These are phyloP conservation scores for human DNA, from an alignment of 2,113 vertebrate genomes.

Conservation along the genomic window DNA sequence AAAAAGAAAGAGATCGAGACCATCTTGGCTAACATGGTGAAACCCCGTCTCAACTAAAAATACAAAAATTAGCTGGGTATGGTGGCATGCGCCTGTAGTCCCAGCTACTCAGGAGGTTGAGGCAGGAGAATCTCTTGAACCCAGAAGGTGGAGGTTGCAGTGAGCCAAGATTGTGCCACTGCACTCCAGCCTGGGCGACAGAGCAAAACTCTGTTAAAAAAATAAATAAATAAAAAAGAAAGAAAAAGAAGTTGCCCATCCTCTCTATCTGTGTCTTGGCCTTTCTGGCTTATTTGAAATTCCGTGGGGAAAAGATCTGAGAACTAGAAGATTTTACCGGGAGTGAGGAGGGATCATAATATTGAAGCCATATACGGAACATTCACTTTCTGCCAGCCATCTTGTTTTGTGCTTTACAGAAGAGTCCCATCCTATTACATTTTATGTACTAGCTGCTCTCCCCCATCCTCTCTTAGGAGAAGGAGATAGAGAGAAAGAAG, in stretches of 20 bases:
- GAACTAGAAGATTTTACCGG: background rate
- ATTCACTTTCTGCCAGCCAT: background rate
- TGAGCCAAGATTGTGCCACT: too few relatives aligned
- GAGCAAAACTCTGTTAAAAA: too few relatives aligned
- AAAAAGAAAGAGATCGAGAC: too few relatives aligned
- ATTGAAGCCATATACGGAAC: background rate
- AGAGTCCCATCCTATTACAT: fast-evolving
- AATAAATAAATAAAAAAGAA: too few relatives aligned
- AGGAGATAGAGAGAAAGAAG: background rate
- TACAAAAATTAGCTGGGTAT: too few relatives aligned
- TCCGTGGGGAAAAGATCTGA: background rate
- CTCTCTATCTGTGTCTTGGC: background rate
- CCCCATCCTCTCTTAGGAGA: background rate
- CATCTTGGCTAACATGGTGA: too few relatives aligned
- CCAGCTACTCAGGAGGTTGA: too few relatives aligned
- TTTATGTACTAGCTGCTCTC: background rate
- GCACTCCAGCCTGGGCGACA: too few relatives aligned
- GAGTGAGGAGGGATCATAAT: background rate
- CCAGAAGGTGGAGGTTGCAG: too few relatives aligned
- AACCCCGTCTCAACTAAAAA: too few relatives aligned
- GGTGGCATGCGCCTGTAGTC: too few relatives aligned
- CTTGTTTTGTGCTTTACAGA: background rate
- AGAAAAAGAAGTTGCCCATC: background rate
- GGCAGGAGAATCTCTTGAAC: too few relatives aligned
- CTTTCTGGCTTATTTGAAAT: background rate